Evolutionary conservation across 2,797 vertebrate genomes (phyloP).

Genomic region (Darevskia nairensis): DNA sequence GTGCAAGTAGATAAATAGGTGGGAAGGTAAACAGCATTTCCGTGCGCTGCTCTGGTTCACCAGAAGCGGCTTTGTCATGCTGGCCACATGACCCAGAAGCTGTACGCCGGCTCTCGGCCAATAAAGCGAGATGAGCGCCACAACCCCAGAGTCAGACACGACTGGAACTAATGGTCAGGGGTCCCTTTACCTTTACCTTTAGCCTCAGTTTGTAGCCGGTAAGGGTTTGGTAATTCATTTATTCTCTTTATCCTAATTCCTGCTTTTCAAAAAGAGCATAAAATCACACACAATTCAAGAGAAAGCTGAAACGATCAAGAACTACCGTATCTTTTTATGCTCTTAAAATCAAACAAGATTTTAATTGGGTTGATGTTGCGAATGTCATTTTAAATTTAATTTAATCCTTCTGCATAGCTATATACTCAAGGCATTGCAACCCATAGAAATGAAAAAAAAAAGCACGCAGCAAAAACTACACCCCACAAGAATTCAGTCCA

Average conservation of each 20-base stretch:
- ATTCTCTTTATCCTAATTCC: neutral
- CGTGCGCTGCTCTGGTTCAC: too few relatives aligned
- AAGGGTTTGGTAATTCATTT: constrained; percentile 23
- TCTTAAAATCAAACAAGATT: neutral
- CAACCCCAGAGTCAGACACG: too few relatives aligned
- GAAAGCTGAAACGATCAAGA: constrained; percentile 6
- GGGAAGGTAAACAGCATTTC: too few relatives aligned
- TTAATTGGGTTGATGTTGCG: neutral
- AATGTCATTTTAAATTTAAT: neutral
- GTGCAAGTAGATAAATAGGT: too few relatives aligned
- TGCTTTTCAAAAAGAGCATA: neutral
- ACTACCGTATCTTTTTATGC: neutral
- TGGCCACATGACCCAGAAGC: too few relatives aligned
- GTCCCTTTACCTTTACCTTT: too few relatives aligned
- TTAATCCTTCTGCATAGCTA: neutral
- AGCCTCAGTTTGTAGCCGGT: neutral
- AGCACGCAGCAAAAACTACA: neutral
- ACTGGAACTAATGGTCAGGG: too few relatives aligned
- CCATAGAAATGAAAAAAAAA: neutral
- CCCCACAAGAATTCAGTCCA: neutral
- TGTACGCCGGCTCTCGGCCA: too few relatives aligned
- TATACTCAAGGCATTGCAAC: neutral
- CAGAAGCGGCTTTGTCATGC: too few relatives aligned
- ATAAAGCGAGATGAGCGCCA: too few relatives aligned
- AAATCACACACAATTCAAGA: neutral